Conservation (phyloP, 2,113 vertebrate species). For the Hypomesus transpacificus region DNA sequence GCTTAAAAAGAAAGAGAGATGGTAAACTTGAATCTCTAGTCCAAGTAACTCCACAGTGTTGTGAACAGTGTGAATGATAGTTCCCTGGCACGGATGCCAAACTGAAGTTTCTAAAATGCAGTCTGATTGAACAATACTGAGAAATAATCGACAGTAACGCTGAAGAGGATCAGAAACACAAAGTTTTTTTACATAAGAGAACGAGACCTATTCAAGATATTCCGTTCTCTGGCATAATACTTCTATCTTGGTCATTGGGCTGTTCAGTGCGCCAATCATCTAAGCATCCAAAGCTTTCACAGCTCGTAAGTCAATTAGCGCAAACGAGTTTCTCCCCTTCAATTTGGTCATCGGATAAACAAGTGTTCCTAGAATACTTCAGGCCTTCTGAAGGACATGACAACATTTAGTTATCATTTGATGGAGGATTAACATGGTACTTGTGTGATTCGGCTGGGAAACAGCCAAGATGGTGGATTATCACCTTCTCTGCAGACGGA, state of each 20-base stretch:
- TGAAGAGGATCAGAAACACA: too few species aligned
- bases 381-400: conserved; percentile 27
- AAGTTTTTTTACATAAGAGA: too few species aligned
- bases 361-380: conserved; percentile 35
- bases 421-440: conserved; percentile 31
- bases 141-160: too few species aligned
- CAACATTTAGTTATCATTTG: conserved; percentile 33
- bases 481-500: conserved; percentile 2
- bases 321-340: conserved; percentile 20
- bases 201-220: neutral
- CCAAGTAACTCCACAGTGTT: too few species aligned
- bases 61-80: too few species aligned
- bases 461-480: conserved; percentile 52
- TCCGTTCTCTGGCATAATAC: conserved; percentile 3
- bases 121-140: too few species aligned
- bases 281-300: neutral
- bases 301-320: neutral
- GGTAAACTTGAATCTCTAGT: neutral
- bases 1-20: neutral
- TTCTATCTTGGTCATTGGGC: too few species aligned
- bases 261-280: neutral
- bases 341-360: conserved; percentile 19
- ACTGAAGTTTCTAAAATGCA: too few species aligned
- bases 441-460: conserved; percentile 35
- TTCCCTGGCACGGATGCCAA: too few species aligned